Evolutionary conservation across 2,797 vertebrate species (phyloP), one percentile per base, ranked within the genome.

Genomic region (Botia almorhae): DNA sequence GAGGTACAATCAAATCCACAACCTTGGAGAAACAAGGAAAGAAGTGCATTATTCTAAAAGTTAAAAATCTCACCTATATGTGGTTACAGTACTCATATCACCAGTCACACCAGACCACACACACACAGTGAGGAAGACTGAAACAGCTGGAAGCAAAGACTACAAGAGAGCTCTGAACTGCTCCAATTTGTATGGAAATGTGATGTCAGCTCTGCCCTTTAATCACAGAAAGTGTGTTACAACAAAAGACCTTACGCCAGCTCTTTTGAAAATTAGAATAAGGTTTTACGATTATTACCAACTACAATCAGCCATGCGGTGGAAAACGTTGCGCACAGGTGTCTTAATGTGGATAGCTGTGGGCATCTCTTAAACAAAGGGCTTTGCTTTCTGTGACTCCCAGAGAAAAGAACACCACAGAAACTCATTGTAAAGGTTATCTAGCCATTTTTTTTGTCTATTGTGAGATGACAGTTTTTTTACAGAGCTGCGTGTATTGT

Each of bases 1-100:
- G 95, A 46, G 95, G 96, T 75, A 98, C 89, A 82, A 99, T 90
- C 67, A 77, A 91, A 79, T 95, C 93, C 84, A 95, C 92, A 89
- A 98, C 93, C 97, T 98, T 88, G 60, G 58, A 82, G 65, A 80
- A 74, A 81, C 63, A 74, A 80, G 79, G 78, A 65, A n/a, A 85
- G 55, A 56, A 72, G 53, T 16, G 36, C 70, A 39, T 87, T 82
- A 82, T 78, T 81, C 39, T 72, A 53, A 78, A 82, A 75, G 53
- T 75, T 48, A 81, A 6, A 56, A 74, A 78, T 17, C 72, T 46
- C 80, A 46, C 7, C 43, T 46, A 46, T 10, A 46, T 75, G 65
- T 51, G 69, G 55, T 56, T 72, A 74, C 55, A 74, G 56, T 51
- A 78, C 78, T 81, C 65, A 78, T 79, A 74, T 84, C 69, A 51